Evolutionary conservation across 2,797 vertebrate genomes (phyloP).

Genomic region (Heteromormyrus szaboi): DNA sequence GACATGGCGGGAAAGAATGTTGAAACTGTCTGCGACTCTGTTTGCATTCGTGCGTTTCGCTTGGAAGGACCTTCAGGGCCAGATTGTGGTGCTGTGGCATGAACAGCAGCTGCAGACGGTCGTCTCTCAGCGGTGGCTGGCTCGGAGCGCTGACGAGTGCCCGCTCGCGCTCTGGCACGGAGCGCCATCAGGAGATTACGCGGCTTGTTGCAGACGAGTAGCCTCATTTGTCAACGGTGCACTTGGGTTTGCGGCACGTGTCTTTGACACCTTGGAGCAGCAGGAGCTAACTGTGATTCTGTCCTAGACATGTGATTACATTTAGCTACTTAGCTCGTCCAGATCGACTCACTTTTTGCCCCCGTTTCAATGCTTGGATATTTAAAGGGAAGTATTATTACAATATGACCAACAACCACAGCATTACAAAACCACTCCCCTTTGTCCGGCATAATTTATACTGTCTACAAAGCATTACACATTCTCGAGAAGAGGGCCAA

Average conservation of each 20-base stretch:
- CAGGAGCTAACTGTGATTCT: not conserved
- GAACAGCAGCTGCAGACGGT: not conserved
- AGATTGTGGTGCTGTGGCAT: not conserved
- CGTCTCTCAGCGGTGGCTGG: not conserved
- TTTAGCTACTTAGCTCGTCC: not conserved
- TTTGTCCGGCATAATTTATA: not conserved
- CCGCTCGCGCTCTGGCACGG: not conserved
- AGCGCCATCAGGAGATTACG: not conserved
- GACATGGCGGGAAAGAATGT: not conserved
- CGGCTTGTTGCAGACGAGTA: not conserved
- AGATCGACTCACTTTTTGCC: not conserved
- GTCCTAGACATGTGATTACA: slow-evolving; percentile 10
- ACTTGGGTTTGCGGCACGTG: not conserved
- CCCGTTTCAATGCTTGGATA: not conserved
- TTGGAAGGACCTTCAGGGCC: not conserved
- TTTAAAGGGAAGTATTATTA: not conserved
- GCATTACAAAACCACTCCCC: not conserved
- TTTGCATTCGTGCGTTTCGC: not conserved
- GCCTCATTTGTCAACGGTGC: not conserved
- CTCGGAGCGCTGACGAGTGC: not conserved
- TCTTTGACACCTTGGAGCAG: not conserved
- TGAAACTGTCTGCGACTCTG: not conserved
- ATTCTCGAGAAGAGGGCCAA: not conserved
- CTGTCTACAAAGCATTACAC: not conserved
- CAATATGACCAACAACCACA: not conserved